Conservation (phyloP, 35 echinoderm and acorn worm genomes). For the Lytechinus pictus region DNA sequence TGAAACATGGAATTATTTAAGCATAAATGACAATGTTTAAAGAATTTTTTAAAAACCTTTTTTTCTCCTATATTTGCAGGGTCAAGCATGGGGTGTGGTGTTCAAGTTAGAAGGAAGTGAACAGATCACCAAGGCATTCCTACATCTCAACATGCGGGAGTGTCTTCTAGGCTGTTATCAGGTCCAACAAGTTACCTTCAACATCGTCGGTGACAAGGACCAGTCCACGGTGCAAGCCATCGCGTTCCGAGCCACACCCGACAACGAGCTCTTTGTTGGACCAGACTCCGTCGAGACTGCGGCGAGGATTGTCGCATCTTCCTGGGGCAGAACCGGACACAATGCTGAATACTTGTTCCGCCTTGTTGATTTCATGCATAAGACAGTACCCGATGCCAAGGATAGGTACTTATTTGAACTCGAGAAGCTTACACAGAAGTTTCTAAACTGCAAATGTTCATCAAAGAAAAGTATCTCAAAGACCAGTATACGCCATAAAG, state of each 20-base stretch:
- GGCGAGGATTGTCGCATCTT: conserved; percentile 62
- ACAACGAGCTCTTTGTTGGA: conserved; percentile 70
- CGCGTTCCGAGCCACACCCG: conserved; percentile 70
- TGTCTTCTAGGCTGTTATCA: conserved; percentile 69
- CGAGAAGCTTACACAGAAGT: conserved; percentile 12
- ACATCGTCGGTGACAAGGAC: conserved; percentile 44
- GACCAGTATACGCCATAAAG: neutral
- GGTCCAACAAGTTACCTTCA: conserved; percentile 51
- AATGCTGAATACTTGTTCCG: conserved; percentile 82
- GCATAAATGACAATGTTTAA: too few species aligned
- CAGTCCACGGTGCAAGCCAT: conserved; percentile 42
- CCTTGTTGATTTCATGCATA: conserved; percentile 74
- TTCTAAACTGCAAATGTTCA: conserved; percentile 47
- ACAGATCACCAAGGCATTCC: conserved; percentile 71
- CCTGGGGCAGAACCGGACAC: conserved; percentile 59
- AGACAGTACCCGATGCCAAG: conserved; percentile 66
- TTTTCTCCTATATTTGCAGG: conserved; percentile 48
- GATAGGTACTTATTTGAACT: conserved; percentile 81
- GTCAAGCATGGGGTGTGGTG: conserved; percentile 78
- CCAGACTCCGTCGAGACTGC: conserved; percentile 54
- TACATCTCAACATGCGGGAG: conserved; percentile 77
- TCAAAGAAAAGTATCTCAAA: neutral
- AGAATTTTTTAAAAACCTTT: neutral
- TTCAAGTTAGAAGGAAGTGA: conserved; percentile 78
- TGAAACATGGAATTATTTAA: too few species aligned